phyloP scores from a whole-genome alignment of 2,113 vertebrate genomes.

The Scopus umbretta region DNA sequence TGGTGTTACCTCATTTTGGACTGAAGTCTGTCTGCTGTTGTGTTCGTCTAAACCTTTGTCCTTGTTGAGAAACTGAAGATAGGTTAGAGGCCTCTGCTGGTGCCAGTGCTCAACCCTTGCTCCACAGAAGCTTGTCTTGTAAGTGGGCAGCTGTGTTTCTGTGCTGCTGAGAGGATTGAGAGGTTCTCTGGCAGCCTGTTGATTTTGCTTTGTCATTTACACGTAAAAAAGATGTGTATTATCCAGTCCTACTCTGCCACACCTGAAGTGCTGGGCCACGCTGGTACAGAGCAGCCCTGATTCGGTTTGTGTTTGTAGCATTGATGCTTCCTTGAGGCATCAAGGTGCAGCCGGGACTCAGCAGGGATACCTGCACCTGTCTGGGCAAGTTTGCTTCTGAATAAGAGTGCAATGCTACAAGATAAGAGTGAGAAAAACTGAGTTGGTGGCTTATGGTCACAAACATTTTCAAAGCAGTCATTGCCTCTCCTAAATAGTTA shows the following conservation, averaged over 20 bases:
- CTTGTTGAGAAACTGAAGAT: neutral
- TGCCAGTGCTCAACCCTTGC: neutral
- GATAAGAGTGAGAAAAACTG: neutral
- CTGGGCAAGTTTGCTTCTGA: neutral
- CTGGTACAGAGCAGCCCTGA: neutral
- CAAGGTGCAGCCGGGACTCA: neutral
- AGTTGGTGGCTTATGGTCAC: neutral
- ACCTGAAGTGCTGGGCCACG: neutral
- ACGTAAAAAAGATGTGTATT: neutral
- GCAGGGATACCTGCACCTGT: neutral
- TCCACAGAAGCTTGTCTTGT: fast-evolving
- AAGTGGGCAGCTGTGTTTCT: neutral
- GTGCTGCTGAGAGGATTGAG: neutral
- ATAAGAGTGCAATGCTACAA: fast-evolving
- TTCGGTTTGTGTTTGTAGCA: neutral
- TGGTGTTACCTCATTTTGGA: neutral
- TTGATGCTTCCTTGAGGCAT: neutral
- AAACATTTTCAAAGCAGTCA: neutral
- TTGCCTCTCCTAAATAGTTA: neutral
- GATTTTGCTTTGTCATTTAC: neutral
- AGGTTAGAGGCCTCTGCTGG: neutral
- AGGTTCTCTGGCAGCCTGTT: neutral
- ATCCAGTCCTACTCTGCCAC: neutral
- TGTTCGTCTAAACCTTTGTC: slow-evolving; percentile 7
- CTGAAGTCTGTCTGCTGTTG: neutral